phyloP scores from a whole-genome alignment of 2,888 invertebrate species.

The Limnephilus lunatus region DNA sequence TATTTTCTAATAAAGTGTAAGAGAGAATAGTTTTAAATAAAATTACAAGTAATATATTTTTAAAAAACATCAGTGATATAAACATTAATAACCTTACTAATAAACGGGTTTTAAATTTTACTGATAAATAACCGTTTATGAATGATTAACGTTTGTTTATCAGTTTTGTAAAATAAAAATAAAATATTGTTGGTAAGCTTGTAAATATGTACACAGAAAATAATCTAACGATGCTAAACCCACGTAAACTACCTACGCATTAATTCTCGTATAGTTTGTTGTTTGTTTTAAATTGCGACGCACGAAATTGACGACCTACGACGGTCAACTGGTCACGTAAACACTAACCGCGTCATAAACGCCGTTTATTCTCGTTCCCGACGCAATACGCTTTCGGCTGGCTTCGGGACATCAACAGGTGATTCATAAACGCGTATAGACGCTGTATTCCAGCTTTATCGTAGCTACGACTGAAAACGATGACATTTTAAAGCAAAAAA shows the following conservation, averaged over 20 bases:
- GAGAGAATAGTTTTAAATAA: no score
- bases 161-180: no score
- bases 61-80: no score
- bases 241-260: not conserved
- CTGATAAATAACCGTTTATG: no score
- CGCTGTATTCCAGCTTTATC: not conserved
- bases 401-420: not conserved
- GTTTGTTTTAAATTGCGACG: not conserved
- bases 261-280: not conserved
- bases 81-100: no score
- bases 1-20: no score
- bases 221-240: no score
- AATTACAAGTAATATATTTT: no score
- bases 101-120: no score
- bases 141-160: no score
- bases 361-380: not conserved
- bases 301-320: not conserved
- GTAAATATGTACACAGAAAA: not conserved
- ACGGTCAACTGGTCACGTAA: not conserved
- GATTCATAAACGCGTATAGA: conserved; percentile 4
- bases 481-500: not conserved
- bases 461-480: not conserved
- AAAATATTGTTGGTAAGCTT: not conserved
- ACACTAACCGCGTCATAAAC: not conserved
- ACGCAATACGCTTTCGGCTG: not conserved